phyloP scores from a whole-genome alignment of 2,113 vertebrate genomes.

The Suricata suricatta region DNA sequence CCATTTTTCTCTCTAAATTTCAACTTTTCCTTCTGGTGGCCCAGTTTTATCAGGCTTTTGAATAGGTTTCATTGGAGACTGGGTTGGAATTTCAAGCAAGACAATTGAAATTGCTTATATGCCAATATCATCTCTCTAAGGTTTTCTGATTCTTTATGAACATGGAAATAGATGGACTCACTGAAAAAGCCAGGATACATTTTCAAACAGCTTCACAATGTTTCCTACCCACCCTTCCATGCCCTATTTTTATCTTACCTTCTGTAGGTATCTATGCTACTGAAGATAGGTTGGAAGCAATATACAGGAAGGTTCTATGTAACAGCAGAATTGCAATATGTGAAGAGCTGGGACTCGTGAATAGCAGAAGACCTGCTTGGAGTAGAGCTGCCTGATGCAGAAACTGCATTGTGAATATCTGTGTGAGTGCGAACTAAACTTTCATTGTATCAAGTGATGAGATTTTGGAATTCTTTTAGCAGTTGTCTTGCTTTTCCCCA shows the following conservation, averaged over 20 bases:
- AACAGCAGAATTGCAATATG: background rate
- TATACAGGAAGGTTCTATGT: background rate
- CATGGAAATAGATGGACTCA: background rate
- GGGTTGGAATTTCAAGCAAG: background rate
- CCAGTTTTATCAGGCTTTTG: constrained; percentile 17
- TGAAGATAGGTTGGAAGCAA: background rate
- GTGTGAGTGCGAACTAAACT: background rate
- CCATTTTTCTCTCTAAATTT: constrained; percentile 69
- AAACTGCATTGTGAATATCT: background rate
- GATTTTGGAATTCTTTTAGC: background rate
- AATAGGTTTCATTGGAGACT: constrained; percentile 15
- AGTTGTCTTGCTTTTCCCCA: background rate
- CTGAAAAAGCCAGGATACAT: background rate
- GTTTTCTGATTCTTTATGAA: background rate
- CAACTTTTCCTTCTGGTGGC: constrained; percentile 57
- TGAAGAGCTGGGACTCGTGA: background rate
- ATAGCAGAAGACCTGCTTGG: background rate
- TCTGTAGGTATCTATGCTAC: background rate
- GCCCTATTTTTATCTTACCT: background rate
- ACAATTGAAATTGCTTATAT: background rate
- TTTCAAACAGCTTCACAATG: constrained; percentile 7
- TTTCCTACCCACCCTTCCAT: background rate
- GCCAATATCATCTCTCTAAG: background rate
- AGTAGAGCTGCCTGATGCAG: background rate
- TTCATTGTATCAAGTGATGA: background rate